Conservation (phyloP, 2,113 vertebrate genomes). For the Anolis carolinensis region DNA sequence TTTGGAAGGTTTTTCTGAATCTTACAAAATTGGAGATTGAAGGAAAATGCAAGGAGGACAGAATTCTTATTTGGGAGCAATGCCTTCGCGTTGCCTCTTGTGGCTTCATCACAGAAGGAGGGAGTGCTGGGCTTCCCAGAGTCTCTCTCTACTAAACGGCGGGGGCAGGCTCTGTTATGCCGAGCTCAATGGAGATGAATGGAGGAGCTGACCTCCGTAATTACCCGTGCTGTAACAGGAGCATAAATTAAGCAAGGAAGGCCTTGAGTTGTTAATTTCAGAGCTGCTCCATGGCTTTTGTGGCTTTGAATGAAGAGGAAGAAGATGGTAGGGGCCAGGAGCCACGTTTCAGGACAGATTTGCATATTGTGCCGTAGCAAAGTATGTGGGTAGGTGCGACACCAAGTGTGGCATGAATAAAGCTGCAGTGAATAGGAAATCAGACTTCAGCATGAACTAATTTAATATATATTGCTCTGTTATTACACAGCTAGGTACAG, state of each 20-base stretch:
- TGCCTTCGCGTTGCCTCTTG: too few relatives aligned
- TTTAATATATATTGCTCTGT: not conserved
- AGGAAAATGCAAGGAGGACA: too few relatives aligned
- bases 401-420: too few relatives aligned
- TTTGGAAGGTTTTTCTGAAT: too few relatives aligned
- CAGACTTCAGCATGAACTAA: not conserved
- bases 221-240: not conserved
- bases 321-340: not conserved
- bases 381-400: too few relatives aligned
- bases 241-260: not conserved
- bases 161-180: not conserved
- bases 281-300: slow-evolving; percentile 13
- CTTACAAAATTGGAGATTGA: too few relatives aligned
- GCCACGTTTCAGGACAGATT: not conserved
- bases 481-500: too few relatives aligned
- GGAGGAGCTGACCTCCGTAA: not conserved
- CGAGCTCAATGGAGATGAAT: not conserved
- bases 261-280: not conserved
- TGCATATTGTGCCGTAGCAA: not conserved
- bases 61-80: too few relatives aligned
- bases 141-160: not conserved
- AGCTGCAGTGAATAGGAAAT: not conserved
- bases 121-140: not conserved
- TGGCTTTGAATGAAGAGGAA: not conserved
- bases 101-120: not conserved